Base-by-base conservation (phyloP, 2,888 invertebrate species). In the Vesta saturnalis region DNA sequence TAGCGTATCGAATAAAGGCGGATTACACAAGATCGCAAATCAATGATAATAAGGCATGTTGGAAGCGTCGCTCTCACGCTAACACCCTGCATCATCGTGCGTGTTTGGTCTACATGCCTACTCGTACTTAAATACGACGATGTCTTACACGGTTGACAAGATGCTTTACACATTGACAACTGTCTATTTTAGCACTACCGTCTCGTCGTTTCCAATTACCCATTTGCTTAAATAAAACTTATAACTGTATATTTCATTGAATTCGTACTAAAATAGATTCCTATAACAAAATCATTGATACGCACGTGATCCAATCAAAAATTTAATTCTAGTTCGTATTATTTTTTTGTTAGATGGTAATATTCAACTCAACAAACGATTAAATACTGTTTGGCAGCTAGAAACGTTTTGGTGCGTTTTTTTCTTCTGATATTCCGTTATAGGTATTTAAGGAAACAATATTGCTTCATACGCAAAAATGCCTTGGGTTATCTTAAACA, bases 241-340 rank as follows among this genome's bases (percentile, higher is more conserved):
- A 12, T 43, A 52, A 52, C 52, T 19, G 52, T 52, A 52, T 21
- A 18, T 49, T 52, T n/a, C 19, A 52, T 52, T 52, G 19, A 52
- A 19, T 56, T 56, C 12, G 19, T 49, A 3, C 49, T n/a, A 52
- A 52, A 52, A 52, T 52, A 52, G 52, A 52, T 52, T 52, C 19
- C 19, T 67, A 77, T 74, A 79, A 79, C 75, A 74, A 73, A 58
- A 39, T 15, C n/a, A 59, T 71, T 62, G 72, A 75, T 66, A 67
- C 67, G 79, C 79, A 80, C 81, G 81, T 81, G 81, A 80, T 78
- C 77, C 78, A 81, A 81, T 81, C 79, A 79, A 77, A 75, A 73
- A 74, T 74, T 77, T 79, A 80, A 79, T 81, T 80, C 79, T 78
- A 80, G 79, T 77, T 77, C 76, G 72, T 72, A 75, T 75, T 70